phyloP scores from a whole-genome alignment of 2,113 vertebrate genomes.

The Pseudorasbora parva region DNA sequence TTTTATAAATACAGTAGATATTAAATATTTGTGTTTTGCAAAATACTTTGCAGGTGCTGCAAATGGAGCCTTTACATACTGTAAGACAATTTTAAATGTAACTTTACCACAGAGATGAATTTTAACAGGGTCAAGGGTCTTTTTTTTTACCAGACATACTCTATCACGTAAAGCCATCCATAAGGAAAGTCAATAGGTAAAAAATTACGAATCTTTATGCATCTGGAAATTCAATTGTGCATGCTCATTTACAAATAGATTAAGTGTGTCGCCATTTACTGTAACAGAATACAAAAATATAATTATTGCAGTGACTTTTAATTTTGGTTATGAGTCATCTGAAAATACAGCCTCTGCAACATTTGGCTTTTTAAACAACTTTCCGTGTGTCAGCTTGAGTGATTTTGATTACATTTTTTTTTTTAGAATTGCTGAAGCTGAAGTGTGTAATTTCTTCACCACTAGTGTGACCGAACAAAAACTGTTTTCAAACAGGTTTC shows the following conservation, averaged over 20 bases:
- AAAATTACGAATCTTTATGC: background rate
- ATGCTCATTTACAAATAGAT: background rate
- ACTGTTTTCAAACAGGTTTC: background rate
- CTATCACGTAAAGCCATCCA: background rate
- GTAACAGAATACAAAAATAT: background rate
- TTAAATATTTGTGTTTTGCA: background rate
- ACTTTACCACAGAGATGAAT: background rate
- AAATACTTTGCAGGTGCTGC: background rate
- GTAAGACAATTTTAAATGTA: background rate
- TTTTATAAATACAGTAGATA: background rate
- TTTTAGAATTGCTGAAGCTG: background rate
- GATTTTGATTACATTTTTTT: background rate
- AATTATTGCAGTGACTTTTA: background rate
- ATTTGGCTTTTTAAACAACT: conserved; percentile 1
- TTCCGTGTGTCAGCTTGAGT: background rate
- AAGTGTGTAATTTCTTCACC: background rate
- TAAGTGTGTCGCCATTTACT: background rate
- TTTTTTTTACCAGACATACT: background rate
- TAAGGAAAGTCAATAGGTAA: background rate
- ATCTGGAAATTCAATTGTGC: background rate
- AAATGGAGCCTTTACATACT: background rate
- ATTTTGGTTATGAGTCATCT: conserved; percentile 19
- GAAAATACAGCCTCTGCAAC: background rate
- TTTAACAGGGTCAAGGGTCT: background rate
- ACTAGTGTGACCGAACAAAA: background rate